Conservation (phyloP, 2,888 invertebrate genomes). For the Nomada fucata region DNA sequence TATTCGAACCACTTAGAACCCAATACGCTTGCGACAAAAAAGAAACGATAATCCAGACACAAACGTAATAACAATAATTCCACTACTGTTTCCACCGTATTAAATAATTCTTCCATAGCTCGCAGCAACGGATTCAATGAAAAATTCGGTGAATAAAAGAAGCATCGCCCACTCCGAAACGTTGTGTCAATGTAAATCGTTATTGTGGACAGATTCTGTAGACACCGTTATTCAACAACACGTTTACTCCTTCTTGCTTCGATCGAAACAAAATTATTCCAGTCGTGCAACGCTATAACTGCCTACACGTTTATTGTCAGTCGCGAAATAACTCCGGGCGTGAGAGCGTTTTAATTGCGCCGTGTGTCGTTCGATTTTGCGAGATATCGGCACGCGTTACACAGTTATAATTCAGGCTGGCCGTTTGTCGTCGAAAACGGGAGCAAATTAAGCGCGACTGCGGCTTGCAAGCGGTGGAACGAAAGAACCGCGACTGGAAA, state of each 20-base stretch:
- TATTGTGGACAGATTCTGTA: background rate
- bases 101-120: no score
- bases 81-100: no score
- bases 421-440: slow-evolving; percentile 16
- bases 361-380: background rate
- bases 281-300: slow-evolving; percentile 12
- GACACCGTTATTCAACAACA: slow-evolving; percentile 15
- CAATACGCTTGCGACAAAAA: no score
- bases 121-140: no score
- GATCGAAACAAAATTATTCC: slow-evolving; percentile 20
- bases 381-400: slow-evolving; percentile 3
- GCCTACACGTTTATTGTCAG: background rate
- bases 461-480: background rate
- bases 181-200: background rate
- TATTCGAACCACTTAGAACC: no score
- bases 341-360: slow-evolving; percentile 32
- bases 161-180: background rate
- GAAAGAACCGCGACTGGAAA: slow-evolving; percentile 19
- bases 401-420: slow-evolving; percentile 28
- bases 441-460: slow-evolving; percentile 35
- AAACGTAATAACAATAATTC: no score
- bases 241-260: background rate
- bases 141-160: no score
- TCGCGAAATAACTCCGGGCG: background rate
- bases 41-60: no score